Percentiles rank a stretch among this genome's conserved stretches.
Conservation (phyloP, 2,113 vertebrate species). For the Carassius carassius region DNA sequence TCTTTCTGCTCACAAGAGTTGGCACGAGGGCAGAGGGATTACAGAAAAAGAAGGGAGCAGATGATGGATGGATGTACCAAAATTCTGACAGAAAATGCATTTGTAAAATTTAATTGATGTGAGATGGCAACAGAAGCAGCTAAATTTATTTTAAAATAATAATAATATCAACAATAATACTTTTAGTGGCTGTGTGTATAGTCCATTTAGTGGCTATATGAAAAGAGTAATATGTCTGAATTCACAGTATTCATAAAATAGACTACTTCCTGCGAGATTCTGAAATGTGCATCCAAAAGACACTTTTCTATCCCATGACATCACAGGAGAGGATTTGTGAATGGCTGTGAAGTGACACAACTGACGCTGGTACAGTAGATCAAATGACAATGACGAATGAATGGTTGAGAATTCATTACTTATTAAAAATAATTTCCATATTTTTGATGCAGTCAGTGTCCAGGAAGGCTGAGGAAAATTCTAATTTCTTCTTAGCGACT, state of each 20-base stretch:
- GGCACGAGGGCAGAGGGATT: slow-evolving; percentile 19
- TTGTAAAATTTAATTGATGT: neutral
- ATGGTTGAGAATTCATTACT: neutral
- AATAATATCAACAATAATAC: no score
- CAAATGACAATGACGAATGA: neutral
- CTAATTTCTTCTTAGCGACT: no score
- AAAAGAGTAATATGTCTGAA: neutral
- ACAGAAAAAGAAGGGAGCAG: neutral
- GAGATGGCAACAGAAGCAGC: neutral
- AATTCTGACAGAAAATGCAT: slow-evolving; percentile 1
- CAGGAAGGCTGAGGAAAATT: neutral
- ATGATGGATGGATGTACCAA: neutral
- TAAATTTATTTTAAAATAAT: no score
- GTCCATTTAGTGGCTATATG: neutral
- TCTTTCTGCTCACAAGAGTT: slow-evolving; percentile 26
- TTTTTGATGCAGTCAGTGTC: neutral
- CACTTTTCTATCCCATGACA: neutral
- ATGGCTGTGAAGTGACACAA: neutral
- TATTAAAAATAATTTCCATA: neutral
- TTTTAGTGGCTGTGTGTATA: no score
- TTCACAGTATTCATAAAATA: neutral
- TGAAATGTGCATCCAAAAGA: neutral
- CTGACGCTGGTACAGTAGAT: neutral
- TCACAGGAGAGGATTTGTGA: neutral
- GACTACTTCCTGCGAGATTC: neutral